Conservation (phyloP, 2,888 invertebrate species). For the Tinea pellionella region DNA sequence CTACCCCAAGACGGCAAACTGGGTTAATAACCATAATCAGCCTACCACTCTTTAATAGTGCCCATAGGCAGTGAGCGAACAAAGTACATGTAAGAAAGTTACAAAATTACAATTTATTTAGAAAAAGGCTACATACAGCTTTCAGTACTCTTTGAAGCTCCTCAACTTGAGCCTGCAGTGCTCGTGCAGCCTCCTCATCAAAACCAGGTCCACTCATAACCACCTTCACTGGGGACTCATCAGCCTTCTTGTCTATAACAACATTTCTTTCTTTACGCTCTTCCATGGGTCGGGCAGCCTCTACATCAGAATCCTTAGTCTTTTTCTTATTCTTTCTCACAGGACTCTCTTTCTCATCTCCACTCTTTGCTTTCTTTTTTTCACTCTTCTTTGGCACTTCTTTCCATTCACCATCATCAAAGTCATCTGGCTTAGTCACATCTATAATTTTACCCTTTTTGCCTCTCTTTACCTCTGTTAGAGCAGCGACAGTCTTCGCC, state of each 20-base stretch:
- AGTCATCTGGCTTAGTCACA: slow-evolving; percentile 76
- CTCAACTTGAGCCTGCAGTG: slow-evolving; percentile 58
- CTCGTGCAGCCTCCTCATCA: slow-evolving; percentile 50
- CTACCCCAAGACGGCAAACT: too few species aligned
- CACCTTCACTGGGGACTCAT: slow-evolving; percentile 33
- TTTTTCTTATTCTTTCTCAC: slow-evolving; percentile 42
- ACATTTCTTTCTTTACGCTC: slow-evolving; percentile 28
- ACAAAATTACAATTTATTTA: not conserved
- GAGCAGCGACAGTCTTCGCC: slow-evolving; percentile 50
- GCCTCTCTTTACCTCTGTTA: slow-evolving; percentile 69
- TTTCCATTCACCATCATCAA: slow-evolving; percentile 82
- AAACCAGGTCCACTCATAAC: slow-evolving; percentile 49
- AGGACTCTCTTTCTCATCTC: slow-evolving; percentile 67
- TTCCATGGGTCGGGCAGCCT: slow-evolving; percentile 33
- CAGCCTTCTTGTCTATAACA: slow-evolving; percentile 36
- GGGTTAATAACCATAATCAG: too few species aligned
- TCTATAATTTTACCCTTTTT: slow-evolving; percentile 64
- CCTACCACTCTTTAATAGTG: too few species aligned
- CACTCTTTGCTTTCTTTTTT: slow-evolving; percentile 75
- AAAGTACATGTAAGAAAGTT: too few species aligned
- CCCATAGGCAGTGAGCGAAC: too few species aligned
- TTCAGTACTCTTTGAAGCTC: slow-evolving; percentile 58
- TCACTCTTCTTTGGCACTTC: slow-evolving; percentile 76
- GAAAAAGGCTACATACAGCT: slow-evolving; percentile 35
- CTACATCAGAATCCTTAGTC: slow-evolving; percentile 53